Conservation (phyloP, 2,888 invertebrate species). For the Drosophila melanosoma region DNA sequence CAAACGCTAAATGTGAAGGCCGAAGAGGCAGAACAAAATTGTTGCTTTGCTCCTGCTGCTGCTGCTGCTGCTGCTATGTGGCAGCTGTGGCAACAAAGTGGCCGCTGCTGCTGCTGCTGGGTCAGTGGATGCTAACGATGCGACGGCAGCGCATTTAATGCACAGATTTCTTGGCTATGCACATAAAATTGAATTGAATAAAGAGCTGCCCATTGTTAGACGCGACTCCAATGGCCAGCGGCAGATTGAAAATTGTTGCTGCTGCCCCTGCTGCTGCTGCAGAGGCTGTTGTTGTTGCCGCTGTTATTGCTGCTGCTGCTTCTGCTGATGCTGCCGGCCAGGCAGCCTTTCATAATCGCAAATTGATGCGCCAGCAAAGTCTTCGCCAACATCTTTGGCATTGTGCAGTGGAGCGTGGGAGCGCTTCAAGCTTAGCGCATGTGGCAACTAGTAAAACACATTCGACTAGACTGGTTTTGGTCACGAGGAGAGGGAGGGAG, state of each 20-base stretch:
- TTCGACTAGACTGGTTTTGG: slow-evolving; percentile 23
- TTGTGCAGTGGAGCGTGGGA: slow-evolving; percentile 78
- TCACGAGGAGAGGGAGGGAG: background rate
- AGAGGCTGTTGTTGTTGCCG: slow-evolving; percentile 9
- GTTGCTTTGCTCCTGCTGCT: slow-evolving; percentile 6
- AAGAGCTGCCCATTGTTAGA: slow-evolving; percentile 68
- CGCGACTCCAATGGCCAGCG: slow-evolving; percentile 32
- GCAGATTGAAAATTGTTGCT: slow-evolving; percentile 53
- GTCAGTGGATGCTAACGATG: slow-evolving; percentile 64
- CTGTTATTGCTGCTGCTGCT: slow-evolving; percentile 29
- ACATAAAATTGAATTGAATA: slow-evolving; percentile 75
- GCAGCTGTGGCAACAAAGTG: slow-evolving; percentile 53
- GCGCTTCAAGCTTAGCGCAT: slow-evolving; percentile 65
- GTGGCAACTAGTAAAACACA: slow-evolving; percentile 58
- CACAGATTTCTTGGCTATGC: slow-evolving; percentile 72
- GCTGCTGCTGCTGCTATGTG: slow-evolving; percentile 32
- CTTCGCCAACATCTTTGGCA: slow-evolving; percentile 37
- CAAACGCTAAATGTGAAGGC: slow-evolving; percentile 71
- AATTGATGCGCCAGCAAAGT: slow-evolving; percentile 76
- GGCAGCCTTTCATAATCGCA: slow-evolving; percentile 79
- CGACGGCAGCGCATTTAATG: slow-evolving; percentile 72
- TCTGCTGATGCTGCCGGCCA: slow-evolving; percentile 61
- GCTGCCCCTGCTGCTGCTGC: slow-evolving; percentile 49
- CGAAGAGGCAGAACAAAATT: slow-evolving; percentile 65
- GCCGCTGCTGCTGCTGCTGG: slow-evolving; percentile 19